Conservation (phyloP, 2,888 invertebrate genomes). For the Physocephala rufipes region DNA sequence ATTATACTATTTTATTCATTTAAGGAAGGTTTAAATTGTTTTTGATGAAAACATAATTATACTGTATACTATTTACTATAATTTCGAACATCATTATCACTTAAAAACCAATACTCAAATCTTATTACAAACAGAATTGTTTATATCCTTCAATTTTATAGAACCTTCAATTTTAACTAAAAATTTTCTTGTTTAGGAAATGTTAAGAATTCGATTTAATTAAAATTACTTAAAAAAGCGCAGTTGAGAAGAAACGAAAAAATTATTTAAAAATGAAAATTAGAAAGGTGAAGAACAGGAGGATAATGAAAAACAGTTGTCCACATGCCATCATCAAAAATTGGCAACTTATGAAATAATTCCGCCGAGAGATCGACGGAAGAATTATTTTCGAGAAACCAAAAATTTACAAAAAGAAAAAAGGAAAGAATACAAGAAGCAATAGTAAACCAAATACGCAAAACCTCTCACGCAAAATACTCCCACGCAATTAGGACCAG, state of each 20-base stretch:
- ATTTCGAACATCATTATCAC: not conserved
- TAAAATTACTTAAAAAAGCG: constrained; percentile 31
- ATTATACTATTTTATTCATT: not conserved
- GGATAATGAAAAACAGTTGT: constrained; percentile 58
- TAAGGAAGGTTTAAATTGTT: not conserved
- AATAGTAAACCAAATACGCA: not conserved
- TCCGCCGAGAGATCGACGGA: too few species aligned
- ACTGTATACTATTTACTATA: not conserved
- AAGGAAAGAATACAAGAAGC: not conserved
- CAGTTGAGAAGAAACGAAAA: constrained; percentile 42
- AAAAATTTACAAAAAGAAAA: not conserved
- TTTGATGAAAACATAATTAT: not conserved
- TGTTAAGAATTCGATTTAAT: constrained; percentile 27
- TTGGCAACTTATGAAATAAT: constrained; percentile 16
- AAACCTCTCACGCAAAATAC: too few species aligned
- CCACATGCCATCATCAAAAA: constrained; percentile 46
- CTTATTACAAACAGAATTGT: not conserved
- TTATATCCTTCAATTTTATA: not conserved
- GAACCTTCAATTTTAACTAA: not conserved
- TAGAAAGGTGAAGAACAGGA: constrained; percentile 42
- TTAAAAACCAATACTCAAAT: not conserved
- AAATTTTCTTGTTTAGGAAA: constrained; percentile 41
- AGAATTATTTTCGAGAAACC: too few species aligned
- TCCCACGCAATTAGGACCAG: too few species aligned
- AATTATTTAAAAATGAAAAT: constrained; percentile 25